Evolutionary conservation across 1,140 invertebrate species (phyloP).

Genomic region (Archivesica marissinica): DNA sequence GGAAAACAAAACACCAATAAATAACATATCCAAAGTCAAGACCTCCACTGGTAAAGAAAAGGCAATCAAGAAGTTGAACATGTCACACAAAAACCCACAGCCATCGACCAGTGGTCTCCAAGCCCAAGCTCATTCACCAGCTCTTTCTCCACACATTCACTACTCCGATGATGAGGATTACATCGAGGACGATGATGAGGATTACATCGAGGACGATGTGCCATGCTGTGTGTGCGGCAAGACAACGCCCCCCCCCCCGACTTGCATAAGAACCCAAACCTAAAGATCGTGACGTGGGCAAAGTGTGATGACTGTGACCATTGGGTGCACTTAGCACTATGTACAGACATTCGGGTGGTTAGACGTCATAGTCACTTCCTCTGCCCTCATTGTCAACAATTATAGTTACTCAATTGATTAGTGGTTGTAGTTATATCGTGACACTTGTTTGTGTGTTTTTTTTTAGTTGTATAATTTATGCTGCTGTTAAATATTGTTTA

Average conservation of each 20-base stretch:
- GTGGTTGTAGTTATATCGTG: no score
- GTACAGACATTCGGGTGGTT: background rate
- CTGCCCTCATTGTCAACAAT: conserved; percentile 22
- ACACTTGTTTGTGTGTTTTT: no score
- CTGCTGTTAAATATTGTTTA: no score
- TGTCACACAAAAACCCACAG: background rate
- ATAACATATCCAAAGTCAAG: background rate
- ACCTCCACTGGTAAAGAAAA: no score
- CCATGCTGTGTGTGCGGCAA: background rate
- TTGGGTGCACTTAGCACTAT: background rate
- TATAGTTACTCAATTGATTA: no score
- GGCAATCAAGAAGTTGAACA: background rate
- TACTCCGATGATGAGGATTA: background rate
- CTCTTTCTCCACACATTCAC: no score
- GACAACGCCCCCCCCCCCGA: background rate
- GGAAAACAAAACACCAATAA: background rate
- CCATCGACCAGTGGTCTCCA: background rate
- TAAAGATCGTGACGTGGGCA: no score
- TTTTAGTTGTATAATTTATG: no score
- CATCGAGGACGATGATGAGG: no score
- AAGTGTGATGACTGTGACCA: conserved; percentile 23
- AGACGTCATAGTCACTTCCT: conserved; percentile 8
- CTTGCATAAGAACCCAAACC: background rate
- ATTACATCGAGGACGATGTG: background rate
- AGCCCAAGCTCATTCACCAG: background rate